Conservation (phyloP, 2,797 vertebrate genomes). For the Parauchenoglanis ngamensis region DNA sequence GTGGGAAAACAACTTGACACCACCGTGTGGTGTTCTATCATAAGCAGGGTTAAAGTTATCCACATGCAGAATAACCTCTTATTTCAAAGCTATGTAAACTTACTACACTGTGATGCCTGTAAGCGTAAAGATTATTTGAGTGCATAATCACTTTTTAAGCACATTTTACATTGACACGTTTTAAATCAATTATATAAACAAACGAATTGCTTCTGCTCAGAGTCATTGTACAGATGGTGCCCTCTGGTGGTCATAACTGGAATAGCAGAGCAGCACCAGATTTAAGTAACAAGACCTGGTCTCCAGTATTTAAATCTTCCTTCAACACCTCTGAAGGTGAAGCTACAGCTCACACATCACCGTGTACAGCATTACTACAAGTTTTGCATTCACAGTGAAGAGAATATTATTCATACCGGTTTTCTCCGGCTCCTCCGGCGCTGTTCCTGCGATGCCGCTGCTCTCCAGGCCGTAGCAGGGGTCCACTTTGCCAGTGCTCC, state of each 20-base stretch:
- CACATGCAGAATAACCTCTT: neutral
- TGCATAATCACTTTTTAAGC: too few species aligned
- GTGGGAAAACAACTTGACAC: too few species aligned
- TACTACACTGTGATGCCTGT: neutral
- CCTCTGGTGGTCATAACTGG: neutral
- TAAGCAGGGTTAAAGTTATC: neutral
- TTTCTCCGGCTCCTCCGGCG: constrained; percentile 91
- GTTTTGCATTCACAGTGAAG: constrained; percentile 62
- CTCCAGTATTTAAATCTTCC: neutral
- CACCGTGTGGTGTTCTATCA: too few species aligned
- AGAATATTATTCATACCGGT: constrained; percentile 69
- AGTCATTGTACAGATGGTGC: neutral
- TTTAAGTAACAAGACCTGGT: neutral
- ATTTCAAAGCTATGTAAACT: neutral
- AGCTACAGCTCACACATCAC: neutral
- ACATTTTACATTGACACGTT: neutral
- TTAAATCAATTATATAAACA: neutral
- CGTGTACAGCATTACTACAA: accelerated
- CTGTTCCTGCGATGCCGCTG: constrained; percentile 94
- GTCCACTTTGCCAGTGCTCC: constrained; percentile 91
- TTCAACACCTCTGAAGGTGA: neutral
- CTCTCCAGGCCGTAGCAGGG: constrained; percentile 90
- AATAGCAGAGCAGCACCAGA: neutral
- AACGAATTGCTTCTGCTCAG: too few species aligned
- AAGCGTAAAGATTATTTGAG: neutral